A percentile compares a stretch with the other conserved stretches of the same genome.
phyloP scores from a whole-genome alignment of 2,888 invertebrate genomes.

The Trissoscelio sp. region DNA sequence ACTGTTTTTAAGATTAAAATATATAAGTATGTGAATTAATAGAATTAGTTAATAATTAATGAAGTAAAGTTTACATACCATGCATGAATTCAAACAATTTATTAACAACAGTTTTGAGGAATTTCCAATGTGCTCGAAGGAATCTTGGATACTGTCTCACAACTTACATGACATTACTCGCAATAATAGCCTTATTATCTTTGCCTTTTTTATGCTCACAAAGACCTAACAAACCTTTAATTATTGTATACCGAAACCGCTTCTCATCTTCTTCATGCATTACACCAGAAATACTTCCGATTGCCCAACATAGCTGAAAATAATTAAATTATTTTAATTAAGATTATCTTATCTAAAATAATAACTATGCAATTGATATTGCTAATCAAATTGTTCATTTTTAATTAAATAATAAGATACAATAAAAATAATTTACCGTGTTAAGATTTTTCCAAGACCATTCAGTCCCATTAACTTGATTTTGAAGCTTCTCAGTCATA shows the following conservation, averaged over 20 bases:
- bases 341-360: too few relatives aligned
- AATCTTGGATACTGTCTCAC: constrained; percentile 99
- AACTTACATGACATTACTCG: constrained; percentile 99
- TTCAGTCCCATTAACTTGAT: constrained; percentile 98
- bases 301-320: constrained; percentile 96
- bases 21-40: not conserved
- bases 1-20: too few relatives aligned
- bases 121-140: constrained; percentile 99
- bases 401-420: too few relatives aligned
- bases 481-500: constrained; percentile 99
- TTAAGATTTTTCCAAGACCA: constrained; percentile 99
- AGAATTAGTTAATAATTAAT: not conserved
- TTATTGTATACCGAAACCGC: constrained; percentile 98
- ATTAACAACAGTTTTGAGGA: constrained; percentile 99
- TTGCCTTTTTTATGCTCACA: constrained; percentile 99
- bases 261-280: constrained; percentile 99
- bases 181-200: constrained; percentile 99
- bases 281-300: constrained; percentile 99
- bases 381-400: too few relatives aligned
- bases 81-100: constrained; percentile 99
- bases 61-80: constrained; percentile 81
- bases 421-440: too few relatives aligned
- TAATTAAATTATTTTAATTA: too few relatives aligned
- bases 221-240: constrained; percentile 97
- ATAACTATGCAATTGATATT: too few relatives aligned